A percentile compares a stretch with the other conserved stretches of the same genome.
Conservation (phyloP, 2,113 vertebrate genomes). For the Erinaceus europaeus region DNA sequence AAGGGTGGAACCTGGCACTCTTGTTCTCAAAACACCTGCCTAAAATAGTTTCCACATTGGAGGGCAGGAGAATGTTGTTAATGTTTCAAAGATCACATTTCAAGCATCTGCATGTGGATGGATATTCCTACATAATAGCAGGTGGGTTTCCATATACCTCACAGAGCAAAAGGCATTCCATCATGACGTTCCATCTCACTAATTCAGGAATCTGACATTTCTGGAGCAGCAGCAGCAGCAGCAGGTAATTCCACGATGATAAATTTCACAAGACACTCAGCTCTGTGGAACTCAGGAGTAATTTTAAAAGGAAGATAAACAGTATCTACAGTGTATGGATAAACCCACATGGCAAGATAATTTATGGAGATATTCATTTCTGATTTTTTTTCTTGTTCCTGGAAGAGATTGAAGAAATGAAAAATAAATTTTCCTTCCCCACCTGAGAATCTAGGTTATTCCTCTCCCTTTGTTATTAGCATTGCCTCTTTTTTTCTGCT, state of each 20-base stretch:
- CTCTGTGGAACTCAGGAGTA: not conserved
- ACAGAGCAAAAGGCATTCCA: not conserved
- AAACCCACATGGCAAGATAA: slow-evolving; percentile 49
- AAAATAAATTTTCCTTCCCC: not conserved
- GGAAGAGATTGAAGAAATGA: not conserved
- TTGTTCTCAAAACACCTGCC: not conserved
- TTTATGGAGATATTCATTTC: slow-evolving; percentile 40
- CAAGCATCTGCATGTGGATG: not conserved
- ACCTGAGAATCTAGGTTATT: not conserved
- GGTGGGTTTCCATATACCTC: not conserved
- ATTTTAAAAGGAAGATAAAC: slow-evolving; percentile 59
- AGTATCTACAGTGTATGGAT: slow-evolving; percentile 3
- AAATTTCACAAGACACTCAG: slow-evolving; percentile 31
- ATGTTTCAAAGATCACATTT: not conserved
- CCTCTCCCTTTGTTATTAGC: not conserved
- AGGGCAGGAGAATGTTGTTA: not conserved
- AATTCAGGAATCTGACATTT: slow-evolving; percentile 32
- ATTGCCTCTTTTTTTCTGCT: not conserved
- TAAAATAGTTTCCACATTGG: not conserved
- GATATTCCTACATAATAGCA: not conserved
- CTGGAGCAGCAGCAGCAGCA: not conserved
- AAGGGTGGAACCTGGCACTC: not conserved
- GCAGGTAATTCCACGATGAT: slow-evolving; percentile 35
- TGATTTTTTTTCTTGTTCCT: not conserved
- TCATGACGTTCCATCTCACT: not conserved